Evolutionary conservation across 1,140 invertebrate species (phyloP).

Genomic region (Steinernema feltiae): DNA sequence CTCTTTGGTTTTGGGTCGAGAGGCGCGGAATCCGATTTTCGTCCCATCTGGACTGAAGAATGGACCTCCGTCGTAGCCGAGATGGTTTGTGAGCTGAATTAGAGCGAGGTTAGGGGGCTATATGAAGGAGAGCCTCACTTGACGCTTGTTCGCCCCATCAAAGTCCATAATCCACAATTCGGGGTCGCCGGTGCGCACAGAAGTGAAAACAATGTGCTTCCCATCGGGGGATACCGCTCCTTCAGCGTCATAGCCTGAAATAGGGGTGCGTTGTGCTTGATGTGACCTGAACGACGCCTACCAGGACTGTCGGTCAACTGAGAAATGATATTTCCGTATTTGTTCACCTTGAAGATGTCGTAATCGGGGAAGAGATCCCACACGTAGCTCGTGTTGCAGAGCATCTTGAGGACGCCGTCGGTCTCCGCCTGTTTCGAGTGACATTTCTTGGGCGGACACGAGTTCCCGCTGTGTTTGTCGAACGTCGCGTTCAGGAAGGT

Average conservation of each 20-base stretch:
- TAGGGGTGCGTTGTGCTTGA: not conserved
- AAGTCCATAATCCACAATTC: slow-evolving; percentile 41
- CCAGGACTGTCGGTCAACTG: slow-evolving; percentile 35
- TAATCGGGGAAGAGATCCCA: slow-evolving; percentile 47
- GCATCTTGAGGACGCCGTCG: slow-evolving; percentile 25
- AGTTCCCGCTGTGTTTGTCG: slow-evolving; percentile 10
- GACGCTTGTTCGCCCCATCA: slow-evolving; percentile 35
- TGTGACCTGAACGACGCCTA: not conserved
- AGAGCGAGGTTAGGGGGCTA: not conserved
- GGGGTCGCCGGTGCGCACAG: slow-evolving; percentile 36
- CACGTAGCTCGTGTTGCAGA: slow-evolving; percentile 41
- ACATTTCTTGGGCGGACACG: slow-evolving; percentile 42
- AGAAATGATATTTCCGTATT: slow-evolving; percentile 40
- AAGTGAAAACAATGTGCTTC: slow-evolving; percentile 40
- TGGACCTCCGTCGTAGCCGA: slow-evolving; percentile 47
- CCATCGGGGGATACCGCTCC: slow-evolving; percentile 38
- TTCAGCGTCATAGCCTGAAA: slow-evolving; percentile 45
- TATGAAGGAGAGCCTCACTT: not conserved
- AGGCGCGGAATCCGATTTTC: slow-evolving; percentile 43
- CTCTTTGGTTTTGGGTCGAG: slow-evolving; percentile 32
- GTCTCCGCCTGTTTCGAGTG: slow-evolving; percentile 16
- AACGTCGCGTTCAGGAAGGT: not conserved
- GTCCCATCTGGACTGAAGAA: slow-evolving; percentile 47
- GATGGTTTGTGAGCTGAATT: slow-evolving; percentile 28
- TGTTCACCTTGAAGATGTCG: slow-evolving; percentile 44